These are phyloP conservation scores for Hipparchia semele DNA, from an alignment of 2,888 invertebrate genomes.

Conservation along the genomic window DNA sequence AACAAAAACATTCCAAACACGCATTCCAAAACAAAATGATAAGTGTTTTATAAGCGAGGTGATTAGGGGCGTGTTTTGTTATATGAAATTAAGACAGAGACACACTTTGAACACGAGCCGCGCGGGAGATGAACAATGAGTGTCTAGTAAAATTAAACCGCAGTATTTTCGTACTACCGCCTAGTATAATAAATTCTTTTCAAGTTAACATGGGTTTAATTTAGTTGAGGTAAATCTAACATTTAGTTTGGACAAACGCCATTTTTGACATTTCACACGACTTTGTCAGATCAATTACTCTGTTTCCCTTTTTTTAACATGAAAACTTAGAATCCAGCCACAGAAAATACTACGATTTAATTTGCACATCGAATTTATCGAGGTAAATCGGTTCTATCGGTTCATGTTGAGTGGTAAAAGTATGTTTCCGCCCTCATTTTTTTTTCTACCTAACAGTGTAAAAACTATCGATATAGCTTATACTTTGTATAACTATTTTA, in stretches of 20 bases:
- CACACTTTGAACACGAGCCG: neutral
- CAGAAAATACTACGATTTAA: neutral
- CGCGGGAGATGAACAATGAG: no score
- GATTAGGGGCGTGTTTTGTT: constrained; percentile 8
- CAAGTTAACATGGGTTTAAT: no score
- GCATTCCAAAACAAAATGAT: constrained; percentile 35
- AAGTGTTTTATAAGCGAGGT: constrained; percentile 28
- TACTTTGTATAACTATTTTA: neutral
- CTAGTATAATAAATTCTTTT: no score
- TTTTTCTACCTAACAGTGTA: neutral
- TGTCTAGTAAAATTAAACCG: no score
- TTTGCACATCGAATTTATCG: neutral
- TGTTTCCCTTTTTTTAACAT: no score
- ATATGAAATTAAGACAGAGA: neutral
- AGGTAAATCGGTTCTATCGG: neutral
- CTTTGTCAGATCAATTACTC: no score
- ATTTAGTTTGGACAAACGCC: no score
- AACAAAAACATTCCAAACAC: constrained; percentile 33
- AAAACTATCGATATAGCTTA: neutral
- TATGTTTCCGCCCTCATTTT: neutral
- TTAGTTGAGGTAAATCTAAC: no score
- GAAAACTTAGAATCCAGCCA: neutral
- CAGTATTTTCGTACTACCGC: no score
- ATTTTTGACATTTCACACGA: no score
- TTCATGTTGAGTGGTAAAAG: neutral